Base-by-base conservation (phyloP, 1,140 invertebrate genomes). In the Drosophila pectinifera region DNA sequence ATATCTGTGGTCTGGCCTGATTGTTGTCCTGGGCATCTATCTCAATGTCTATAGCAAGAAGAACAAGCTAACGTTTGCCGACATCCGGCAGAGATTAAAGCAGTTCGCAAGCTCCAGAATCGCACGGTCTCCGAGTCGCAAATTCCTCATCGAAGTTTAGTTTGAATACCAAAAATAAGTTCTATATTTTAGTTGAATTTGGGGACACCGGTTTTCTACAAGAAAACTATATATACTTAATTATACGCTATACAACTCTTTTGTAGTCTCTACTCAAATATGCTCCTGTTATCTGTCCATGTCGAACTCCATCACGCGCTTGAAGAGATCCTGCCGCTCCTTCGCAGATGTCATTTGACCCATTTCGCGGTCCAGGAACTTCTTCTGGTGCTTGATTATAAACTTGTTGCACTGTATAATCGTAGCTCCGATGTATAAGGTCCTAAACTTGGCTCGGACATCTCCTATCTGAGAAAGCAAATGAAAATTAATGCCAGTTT, bases 11-110 rank as follows among this genome's bases (percentile, higher is more conserved):
- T 97, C 97, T 0, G 97, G 97, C 13, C 86, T 96, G 45, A 93
- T 99, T 8, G 97, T 99, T 2, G 93, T 98, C 3, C 73, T 97
- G 10, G 98, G 97, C 11, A 98, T 99, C 90, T 98, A 98, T 93
- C 92, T 98, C 6, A 98, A 98, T 93, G 93, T 98, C 11, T 97
- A 96, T 80, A 96, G 96, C 91, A 98, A 98, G 92, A 95, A 94
- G 56, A 84, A 94, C 69, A 93, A 93, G 26, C n/a, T 92, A 4
- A 89, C 89, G 5, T 79, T 92, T 16, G 59, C 57, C 1, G 91
- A 92, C 53, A 20, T 92, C 42, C 53, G 85, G 38, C 73, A 78
- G 22, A 86, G 57, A 55, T 48, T 85, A 5, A 91, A 81, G 41
- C 65, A 91, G 38, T 26, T 74, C 14, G 39, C 57, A 46, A 57